phyloP scores from a whole-genome alignment of 2,113 vertebrate genomes.

The Orthonyx spaldingii region DNA sequence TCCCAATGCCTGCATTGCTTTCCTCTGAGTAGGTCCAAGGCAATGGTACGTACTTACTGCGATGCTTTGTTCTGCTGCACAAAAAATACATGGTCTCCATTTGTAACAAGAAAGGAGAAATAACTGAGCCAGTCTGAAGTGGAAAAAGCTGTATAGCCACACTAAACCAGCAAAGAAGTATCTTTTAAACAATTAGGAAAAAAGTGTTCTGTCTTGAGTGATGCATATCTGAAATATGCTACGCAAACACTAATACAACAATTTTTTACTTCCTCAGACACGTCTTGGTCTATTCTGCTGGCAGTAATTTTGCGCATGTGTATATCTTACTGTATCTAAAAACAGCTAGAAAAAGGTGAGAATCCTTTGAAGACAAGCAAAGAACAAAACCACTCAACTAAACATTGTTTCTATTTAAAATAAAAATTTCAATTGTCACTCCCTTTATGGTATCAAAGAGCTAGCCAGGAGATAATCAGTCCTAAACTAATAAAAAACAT shows the following conservation, averaged over 20 bases:
- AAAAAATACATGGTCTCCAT: conserved; percentile 9
- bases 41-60: conserved; percentile 92
- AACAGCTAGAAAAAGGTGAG: background rate
- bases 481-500: background rate
- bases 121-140: conserved; percentile 49
- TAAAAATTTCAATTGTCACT: background rate
- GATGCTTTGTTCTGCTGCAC: conserved; percentile 69
- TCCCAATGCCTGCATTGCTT: conserved; percentile 81
- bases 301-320: background rate
- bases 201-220: background rate
- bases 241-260: background rate
- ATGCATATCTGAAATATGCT: background rate
- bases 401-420: background rate
- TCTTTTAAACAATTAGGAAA: background rate
- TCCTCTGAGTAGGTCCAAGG: conserved; percentile 90
- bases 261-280: background rate
- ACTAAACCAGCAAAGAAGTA: background rate
- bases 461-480: background rate
- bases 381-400: background rate
- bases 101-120: conserved; percentile 71
- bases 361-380: background rate
- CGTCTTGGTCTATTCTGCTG: background rate
- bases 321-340: background rate
- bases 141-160: background rate
- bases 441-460: background rate